A percentile compares a stretch with the other conserved stretches of the same genome.
Conservation (phyloP, 2,797 vertebrate species). For the Mus spretus region DNA sequence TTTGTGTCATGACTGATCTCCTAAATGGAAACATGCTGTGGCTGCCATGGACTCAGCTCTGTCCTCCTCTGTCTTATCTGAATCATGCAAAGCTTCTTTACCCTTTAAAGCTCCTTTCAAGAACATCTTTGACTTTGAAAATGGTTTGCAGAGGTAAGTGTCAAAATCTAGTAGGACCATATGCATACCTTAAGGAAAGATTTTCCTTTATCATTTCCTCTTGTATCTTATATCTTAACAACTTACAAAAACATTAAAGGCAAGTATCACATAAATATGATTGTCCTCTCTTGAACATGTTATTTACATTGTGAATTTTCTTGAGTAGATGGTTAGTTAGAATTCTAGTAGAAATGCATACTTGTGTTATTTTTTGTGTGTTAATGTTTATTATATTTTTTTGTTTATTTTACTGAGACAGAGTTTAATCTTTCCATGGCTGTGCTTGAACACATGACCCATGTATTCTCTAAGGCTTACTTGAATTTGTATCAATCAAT, state of each 20-base stretch:
- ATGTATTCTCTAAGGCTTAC: not conserved
- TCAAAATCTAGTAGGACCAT: conserved; percentile 54
- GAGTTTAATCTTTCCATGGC: not conserved
- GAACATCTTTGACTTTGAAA: conserved; percentile 49
- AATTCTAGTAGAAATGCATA: no score
- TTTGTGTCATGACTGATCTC: not conserved
- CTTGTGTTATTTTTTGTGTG: not conserved
- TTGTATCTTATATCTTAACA: not conserved
- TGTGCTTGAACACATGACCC: not conserved
- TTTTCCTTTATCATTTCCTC: not conserved
- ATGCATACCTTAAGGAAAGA: not conserved
- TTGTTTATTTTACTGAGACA: not conserved
- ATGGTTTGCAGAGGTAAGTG: conserved; percentile 28
- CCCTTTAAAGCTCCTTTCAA: conserved; percentile 40
- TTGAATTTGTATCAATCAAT: not conserved
- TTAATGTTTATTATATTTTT: not conserved
- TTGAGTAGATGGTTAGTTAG: not conserved
- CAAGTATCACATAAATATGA: conserved; percentile 3
- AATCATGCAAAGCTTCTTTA: conserved; percentile 2
- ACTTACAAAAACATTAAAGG: not conserved
- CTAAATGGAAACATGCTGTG: conserved; percentile 29
- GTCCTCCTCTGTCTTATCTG: conserved; percentile 6
- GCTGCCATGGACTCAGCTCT: not conserved
- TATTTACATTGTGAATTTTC: not conserved
- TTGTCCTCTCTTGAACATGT: not conserved